These are phyloP conservation scores for Hermaeophaga mercurialis DNA, from an alignment of 2,888 invertebrate species.

Conservation along the genomic window DNA sequence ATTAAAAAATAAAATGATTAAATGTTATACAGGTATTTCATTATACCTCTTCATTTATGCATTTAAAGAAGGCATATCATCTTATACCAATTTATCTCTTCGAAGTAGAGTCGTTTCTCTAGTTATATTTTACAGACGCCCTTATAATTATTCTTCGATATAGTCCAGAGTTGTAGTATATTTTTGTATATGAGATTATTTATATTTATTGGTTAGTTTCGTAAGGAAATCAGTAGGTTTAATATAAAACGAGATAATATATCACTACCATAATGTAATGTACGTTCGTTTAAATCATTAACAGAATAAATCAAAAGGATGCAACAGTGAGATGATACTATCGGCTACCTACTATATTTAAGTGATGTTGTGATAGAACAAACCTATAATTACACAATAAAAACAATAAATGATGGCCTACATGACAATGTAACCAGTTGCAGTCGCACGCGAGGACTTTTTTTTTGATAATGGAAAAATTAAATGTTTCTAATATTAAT, in stretches of 20 bases:
- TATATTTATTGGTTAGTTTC: not conserved
- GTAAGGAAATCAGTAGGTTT: not conserved
- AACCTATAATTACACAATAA: constrained; percentile 4
- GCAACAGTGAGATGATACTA: not conserved
- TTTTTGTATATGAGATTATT: no score
- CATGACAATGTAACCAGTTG: not conserved
- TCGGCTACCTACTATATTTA: constrained; percentile 7
- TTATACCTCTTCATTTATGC: no score
- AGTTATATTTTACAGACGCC: no score
- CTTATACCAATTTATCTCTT: no score
- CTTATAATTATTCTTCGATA: no score
- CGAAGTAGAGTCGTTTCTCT: no score
- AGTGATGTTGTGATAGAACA: not conserved
- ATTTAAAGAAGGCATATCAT: no score
- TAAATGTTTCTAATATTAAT: no score
- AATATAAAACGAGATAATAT: not conserved
- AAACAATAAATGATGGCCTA: not conserved
- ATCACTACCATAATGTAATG: not conserved
- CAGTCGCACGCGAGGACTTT: not conserved
- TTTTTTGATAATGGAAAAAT: no score
- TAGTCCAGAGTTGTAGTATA: no score
- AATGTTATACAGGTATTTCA: no score
- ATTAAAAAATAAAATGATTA: no score
- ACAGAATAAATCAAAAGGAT: constrained; percentile 1
- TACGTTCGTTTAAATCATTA: constrained; percentile 5